Evolutionary conservation across 2,113 vertebrate species (phyloP).

Genomic region (Azemiops feae): DNA sequence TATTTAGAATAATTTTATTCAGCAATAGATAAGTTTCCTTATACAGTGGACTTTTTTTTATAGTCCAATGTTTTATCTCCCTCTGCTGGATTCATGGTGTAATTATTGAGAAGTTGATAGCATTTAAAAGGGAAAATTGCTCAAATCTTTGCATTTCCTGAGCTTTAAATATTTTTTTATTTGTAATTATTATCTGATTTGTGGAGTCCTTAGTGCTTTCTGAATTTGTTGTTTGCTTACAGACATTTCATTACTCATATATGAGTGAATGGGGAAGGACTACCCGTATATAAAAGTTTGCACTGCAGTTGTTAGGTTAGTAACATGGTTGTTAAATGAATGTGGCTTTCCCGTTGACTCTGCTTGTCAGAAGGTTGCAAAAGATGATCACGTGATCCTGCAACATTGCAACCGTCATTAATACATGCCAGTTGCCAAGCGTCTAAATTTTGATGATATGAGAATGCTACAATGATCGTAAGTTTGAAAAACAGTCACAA

Average conservation of each 20-base stretch:
- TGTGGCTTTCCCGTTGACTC: background rate
- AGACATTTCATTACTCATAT: background rate
- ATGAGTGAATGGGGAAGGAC: background rate
- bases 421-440: background rate
- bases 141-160: background rate
- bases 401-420: background rate
- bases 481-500: background rate
- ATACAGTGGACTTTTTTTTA: background rate
- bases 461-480: background rate
- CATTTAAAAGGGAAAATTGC: conserved; percentile 1
- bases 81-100: background rate
- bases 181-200: background rate
- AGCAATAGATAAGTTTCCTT: background rate
- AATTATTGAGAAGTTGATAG: background rate
- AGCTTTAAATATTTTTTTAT: background rate
- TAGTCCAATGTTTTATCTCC: conserved; percentile 7
- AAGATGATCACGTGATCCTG: background rate
- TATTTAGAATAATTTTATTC: background rate
- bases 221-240: background rate
- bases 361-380: background rate
- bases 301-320: background rate
- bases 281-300: background rate
- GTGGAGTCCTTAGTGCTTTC: background rate
- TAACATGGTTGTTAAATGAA: background rate
- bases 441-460: background rate